Evolutionary conservation across 2,113 vertebrate genomes (phyloP), one percentile per base, ranked within the genome.

Genomic region (Hepsetus odoe): DNA sequence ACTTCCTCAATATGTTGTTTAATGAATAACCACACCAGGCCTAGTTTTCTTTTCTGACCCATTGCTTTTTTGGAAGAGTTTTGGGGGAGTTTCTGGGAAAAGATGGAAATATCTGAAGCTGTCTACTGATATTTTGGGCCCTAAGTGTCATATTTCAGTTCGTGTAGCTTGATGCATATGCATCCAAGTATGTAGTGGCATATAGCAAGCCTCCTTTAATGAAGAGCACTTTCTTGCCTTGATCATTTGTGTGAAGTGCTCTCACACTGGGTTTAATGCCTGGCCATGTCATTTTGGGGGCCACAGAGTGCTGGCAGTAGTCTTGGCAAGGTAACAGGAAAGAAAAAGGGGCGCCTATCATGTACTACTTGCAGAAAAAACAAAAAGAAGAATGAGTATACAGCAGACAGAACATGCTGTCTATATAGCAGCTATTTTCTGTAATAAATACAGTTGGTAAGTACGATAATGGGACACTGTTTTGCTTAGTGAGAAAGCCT

Each of bases 21-120:
- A 78, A 78, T 78, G 66, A 78, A 61, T 77, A 77, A 77, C 65
- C 62, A 76, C 4, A 8, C 33, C 28, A 74, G 40, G 5, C 58
- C 28, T 18, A 16, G 9, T 65, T 28, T 51, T n/a, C 22, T 42
- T 67, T 56, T 28, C n/a, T 66, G 42, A 66, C n/a, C 66, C 32
- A 24, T 64, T 67, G 10, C 3, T 30, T 28, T 56, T 14, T 24
- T 76, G 2, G 16, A 13, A n/a, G n/a, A n/a, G n/a, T n/a, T 32
- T 26, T 5, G n/a, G 1, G n/a, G n/a, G 16, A 20, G 11, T 20
- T 40, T 4, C 10, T 26, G 20, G 18, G 32, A 55, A 24, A 24
- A 55, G 11, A 1, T 10, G 1, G 1, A 24, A 24, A 22, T 40
- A 5, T 11, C 11, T 40, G 5, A 22, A 5, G 1, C 2, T 55